Conservation (phyloP, 2,888 invertebrate genomes). For the Neoaliturus tenellus region DNA sequence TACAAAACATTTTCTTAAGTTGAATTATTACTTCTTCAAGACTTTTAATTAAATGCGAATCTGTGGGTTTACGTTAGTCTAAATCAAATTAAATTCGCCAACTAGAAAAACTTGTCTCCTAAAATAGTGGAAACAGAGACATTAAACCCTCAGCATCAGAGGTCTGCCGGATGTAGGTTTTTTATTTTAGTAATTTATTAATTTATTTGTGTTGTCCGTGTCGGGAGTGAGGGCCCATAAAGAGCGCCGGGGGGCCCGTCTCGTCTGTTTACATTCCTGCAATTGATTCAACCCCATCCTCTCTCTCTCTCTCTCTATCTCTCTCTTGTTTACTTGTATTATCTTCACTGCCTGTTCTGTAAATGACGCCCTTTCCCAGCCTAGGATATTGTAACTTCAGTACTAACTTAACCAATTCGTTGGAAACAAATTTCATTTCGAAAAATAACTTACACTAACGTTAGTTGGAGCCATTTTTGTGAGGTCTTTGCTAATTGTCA, state of each 20-base stretch:
- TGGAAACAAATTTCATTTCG: too few species aligned
- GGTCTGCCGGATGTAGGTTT: neutral
- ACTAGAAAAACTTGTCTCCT: too few species aligned
- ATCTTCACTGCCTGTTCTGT: neutral
- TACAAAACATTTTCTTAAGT: too few species aligned
- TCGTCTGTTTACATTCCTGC: conserved; percentile 9
- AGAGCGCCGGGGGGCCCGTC: conserved; percentile 8
- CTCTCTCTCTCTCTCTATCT: neutral
- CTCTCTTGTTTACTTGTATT: conserved; percentile 9
- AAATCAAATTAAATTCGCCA: too few species aligned
- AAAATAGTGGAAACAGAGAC: neutral
- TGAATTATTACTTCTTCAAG: too few species aligned
- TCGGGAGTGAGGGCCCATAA: neutral
- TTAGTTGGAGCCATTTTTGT: too few species aligned
- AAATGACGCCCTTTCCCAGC: neutral
- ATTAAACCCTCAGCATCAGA: conserved; percentile 10
- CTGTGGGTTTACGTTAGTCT: too few species aligned
- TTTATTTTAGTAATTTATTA: conserved; percentile 18
- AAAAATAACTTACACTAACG: too few species aligned
- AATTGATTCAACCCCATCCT: neutral
- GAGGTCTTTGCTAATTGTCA: too few species aligned
- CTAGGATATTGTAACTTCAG: too few species aligned
- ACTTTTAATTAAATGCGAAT: too few species aligned
- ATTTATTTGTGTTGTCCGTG: conserved; percentile 9
- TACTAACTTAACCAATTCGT: too few species aligned